A percentile compares a stretch with the other conserved stretches of the same genome.
phyloP scores from a whole-genome alignment of 1,140 invertebrate species.

The Diabrotica virgifera region DNA sequence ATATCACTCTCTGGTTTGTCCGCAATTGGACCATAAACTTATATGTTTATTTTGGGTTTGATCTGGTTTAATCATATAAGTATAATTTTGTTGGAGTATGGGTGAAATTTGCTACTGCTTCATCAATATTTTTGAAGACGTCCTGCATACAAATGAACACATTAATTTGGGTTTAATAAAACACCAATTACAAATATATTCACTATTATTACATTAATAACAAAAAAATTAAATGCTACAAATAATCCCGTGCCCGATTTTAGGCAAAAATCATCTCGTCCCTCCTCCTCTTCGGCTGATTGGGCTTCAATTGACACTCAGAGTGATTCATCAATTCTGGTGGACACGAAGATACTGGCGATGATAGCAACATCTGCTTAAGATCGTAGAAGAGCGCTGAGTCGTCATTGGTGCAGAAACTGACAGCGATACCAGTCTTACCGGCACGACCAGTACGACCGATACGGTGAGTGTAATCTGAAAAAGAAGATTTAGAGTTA shows the following conservation, averaged over 20 bases:
- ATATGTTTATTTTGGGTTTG: too few relatives aligned
- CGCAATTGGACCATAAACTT: too few relatives aligned
- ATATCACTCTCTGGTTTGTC: too few relatives aligned
- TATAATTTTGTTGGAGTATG: too few relatives aligned
- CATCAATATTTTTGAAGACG: too few relatives aligned
- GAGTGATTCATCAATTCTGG: constrained; percentile 97
- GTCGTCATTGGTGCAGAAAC: constrained; percentile 97
- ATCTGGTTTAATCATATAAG: too few relatives aligned
- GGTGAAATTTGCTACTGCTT: too few relatives aligned
- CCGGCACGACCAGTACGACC: constrained; percentile 98
- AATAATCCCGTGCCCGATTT: neutral
- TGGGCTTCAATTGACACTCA: constrained; percentile 96
- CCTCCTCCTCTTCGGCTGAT: constrained; percentile 87
- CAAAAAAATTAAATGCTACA: neutral
- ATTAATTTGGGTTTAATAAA: too few relatives aligned
- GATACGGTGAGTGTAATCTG: constrained; percentile 99
- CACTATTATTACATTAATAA: neutral
- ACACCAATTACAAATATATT: neutral
- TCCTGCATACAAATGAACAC: too few relatives aligned
- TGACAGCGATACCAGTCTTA: constrained; percentile 93
- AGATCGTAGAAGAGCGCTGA: constrained; percentile 94
- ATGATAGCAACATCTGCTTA: constrained; percentile 85
- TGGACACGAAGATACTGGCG: constrained; percentile 93
- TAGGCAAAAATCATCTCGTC: constrained; percentile 95
- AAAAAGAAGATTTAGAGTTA: constrained; percentile 37